Evolutionary conservation across 2,888 invertebrate species (phyloP).

Genomic region (Diaprepes abbreviatus): DNA sequence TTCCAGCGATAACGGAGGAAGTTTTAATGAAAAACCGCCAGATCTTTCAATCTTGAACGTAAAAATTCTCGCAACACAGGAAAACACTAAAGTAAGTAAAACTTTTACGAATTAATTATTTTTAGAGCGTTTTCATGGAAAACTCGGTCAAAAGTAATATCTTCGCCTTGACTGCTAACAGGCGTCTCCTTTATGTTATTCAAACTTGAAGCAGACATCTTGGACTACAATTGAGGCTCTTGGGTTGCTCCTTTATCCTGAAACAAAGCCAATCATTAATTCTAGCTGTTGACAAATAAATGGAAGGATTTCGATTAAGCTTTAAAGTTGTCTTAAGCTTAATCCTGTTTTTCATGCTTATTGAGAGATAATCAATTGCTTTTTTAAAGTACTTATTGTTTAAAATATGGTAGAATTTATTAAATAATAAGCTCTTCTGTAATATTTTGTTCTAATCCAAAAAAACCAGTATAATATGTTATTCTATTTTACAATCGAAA

Average conservation of each 20-base stretch:
- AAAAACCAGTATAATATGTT: too few species aligned
- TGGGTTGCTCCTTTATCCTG: constrained; percentile 46
- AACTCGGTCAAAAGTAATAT: constrained; percentile 44
- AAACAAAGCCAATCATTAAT: constrained; percentile 51
- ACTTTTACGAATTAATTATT: constrained; percentile 58
- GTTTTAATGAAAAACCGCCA: constrained; percentile 59
- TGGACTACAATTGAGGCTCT: constrained; percentile 41
- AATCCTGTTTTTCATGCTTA: background rate
- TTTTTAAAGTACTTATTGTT: background rate
- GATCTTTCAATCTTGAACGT: constrained; percentile 38
- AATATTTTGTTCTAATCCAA: too few species aligned
- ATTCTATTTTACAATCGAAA: too few species aligned
- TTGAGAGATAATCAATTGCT: constrained; percentile 1
- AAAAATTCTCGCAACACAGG: constrained; percentile 57
- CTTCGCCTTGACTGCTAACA: constrained; percentile 34
- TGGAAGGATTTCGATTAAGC: constrained; percentile 41
- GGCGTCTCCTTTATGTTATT: constrained; percentile 37
- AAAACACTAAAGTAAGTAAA: constrained; percentile 56
- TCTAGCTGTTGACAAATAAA: constrained; percentile 46
- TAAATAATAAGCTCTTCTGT: too few species aligned
- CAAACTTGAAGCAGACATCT: constrained; percentile 43
- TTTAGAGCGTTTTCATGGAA: constrained; percentile 34
- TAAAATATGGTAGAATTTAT: background rate
- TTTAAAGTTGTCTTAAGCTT: constrained; percentile 12
- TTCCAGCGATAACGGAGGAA: constrained; percentile 53